These are phyloP conservation scores for Caracal caracal DNA, from an alignment of 2,113 vertebrate species.

Conservation along the genomic window DNA sequence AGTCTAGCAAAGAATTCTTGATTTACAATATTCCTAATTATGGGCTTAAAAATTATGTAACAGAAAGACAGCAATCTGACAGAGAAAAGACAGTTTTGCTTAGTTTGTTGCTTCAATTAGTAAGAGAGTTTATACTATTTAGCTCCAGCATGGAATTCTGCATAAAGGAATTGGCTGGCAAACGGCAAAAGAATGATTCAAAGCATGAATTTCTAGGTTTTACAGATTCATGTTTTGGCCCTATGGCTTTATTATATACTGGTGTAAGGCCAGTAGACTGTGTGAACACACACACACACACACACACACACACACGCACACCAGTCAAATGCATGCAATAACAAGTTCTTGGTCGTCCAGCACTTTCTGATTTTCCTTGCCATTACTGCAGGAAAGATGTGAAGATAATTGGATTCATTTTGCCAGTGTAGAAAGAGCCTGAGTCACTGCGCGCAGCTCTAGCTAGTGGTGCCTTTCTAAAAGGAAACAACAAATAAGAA, in stretches of 20 bases:
- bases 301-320: not conserved
- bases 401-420: not conserved
- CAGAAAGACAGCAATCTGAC: not conserved
- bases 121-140: not conserved
- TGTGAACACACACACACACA: not conserved
- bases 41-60: not conserved
- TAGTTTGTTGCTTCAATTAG: not conserved
- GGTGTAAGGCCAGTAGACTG: not conserved
- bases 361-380: not conserved
- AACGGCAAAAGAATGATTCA: not conserved
- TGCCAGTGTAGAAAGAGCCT: not conserved
- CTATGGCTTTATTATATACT: not conserved
- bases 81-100: not conserved
- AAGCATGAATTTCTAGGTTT: constrained; percentile 38
- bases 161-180: not conserved
- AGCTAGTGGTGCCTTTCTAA: not conserved
- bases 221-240: not conserved
- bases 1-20: not conserved
- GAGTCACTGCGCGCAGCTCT: not conserved
- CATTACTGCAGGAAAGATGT: not conserved
- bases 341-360: not conserved
- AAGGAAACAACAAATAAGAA: constrained; percentile 49
- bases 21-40: constrained; percentile 19
- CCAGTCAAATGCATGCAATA: not conserved
- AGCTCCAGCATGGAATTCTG: not conserved